Evolutionary conservation across 2,888 invertebrate genomes (phyloP), one percentile per base, ranked within the genome.

Genomic region (Nyleta sp.): DNA sequence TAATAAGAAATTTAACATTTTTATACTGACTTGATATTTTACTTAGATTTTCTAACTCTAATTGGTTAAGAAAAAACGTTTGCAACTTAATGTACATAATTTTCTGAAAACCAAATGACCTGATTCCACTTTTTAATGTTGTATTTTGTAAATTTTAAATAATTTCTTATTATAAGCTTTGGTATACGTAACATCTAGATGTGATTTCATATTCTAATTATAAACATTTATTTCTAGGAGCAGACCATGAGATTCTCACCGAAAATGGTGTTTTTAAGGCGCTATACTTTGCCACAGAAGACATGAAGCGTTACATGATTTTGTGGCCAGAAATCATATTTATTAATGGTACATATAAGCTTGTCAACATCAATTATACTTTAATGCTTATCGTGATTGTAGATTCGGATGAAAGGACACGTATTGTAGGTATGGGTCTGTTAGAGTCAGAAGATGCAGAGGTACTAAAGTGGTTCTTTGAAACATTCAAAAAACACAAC

Each of bases 381-480:
- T 8, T 52, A n/a, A 10, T 50, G 10, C 24, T 59, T 5, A 20
- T 59, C 44, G n/a, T 44, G 4, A 18, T 59, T n/a, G 44, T 44
- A 59, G 59, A 44, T 44, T 59, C 44, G 10, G 31, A 59, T 42
- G 57, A 42, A 11, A 2, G 6, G 1, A 79, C 57, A 17, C 13
- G 71, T 62, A 46, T 82, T 11, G 79, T 72, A 22, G 75, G 53
- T 7, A 62, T 65, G 1, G 75, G 75, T 5, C 28, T 82, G 2
- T 38, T 80, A 6, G 65, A 62, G 8, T 57, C 38, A 2, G 80
- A 79, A 73, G 62, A 74, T 31, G 42, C 42, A 3, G n/a, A 5
- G 0, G 71, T 65, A 15, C 18, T 78, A 7, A 44, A 53, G 18
- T 71, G 72, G 74, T 71, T 80, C 13, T 59, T 81, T 2, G 15